Base-by-base conservation (phyloP, 2,113 vertebrate genomes). In the Odobenus rosmarus region DNA sequence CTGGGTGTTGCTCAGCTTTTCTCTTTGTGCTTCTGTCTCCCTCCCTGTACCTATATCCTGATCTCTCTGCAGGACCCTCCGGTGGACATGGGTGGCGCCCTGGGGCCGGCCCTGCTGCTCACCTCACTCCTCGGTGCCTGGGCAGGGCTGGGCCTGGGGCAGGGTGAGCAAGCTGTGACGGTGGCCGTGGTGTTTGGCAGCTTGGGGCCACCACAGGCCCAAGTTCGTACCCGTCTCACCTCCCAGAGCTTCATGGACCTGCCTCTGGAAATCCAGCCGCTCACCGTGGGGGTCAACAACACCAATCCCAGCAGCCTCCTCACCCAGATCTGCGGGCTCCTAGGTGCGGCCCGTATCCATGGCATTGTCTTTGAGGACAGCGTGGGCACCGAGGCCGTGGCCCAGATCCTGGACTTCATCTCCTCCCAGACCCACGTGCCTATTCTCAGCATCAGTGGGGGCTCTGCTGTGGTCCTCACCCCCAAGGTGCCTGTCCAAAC, bases 331-430 rank as follows among this genome's bases (percentile, higher is more conserved):
- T 99, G 99, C 3, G 77, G 99, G 77, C 99, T 99, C 87, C 99
- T 99, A 39, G 98, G 99, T 1, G 98, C 98, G 0, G 99, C 99
- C 96, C 99, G 97, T 31, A 99, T 99, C 97, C 99, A 99, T 0
- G 99, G 99, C 46, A 99, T 99, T 3, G 98, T 99, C 97, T 99
- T 99, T 7, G 99, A 99, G 98, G 99, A 99, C 94, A 99, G 99
- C 39, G 99, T 99, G 4, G 99, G 99, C 95, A 99, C 99, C 0
- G 99, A 99, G 83, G 99, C 99, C 0, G 99, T 99, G 98, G 99
- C 99, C 64, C 99, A 99, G 98, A 99, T 99, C 97, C 98, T 99
- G 80, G 99, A 99, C 98, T 99, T 99, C 97, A 98, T 99, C 98
- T 99, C 99, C 79, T 99, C 99, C 59, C 99, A 99, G 98, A 99